Conservation (phyloP, 2,113 vertebrate genomes). For the Alaudala cheleensis region DNA sequence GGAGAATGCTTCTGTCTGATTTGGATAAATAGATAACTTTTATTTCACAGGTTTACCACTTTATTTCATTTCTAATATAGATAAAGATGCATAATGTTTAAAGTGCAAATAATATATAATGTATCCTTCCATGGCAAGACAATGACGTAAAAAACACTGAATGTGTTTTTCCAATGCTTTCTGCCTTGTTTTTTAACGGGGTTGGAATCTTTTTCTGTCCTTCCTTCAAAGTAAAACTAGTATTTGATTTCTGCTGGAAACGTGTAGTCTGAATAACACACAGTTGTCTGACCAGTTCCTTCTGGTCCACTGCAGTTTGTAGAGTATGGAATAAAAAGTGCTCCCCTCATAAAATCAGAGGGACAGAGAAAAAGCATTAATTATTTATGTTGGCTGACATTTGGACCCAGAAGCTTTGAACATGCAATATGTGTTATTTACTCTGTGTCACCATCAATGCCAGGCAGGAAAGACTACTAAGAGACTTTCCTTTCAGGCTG, state of each 20-base stretch:
- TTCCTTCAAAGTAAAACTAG: background rate
- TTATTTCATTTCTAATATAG: background rate
- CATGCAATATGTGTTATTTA: conserved; percentile 16
- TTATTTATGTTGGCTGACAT: conserved; percentile 14
- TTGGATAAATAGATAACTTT: background rate
- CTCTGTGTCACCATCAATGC: background rate
- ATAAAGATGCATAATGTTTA: background rate
- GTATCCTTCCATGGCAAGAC: background rate
- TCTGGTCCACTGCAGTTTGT: background rate
- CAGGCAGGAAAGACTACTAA: background rate
- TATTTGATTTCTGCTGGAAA: background rate
- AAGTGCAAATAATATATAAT: background rate
- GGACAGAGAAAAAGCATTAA: background rate
- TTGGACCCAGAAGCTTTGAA: conserved; percentile 39
- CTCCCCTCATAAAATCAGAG: background rate
- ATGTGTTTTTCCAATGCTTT: background rate
- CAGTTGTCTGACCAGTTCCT: background rate
- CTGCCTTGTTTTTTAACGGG: background rate
- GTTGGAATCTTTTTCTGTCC: background rate
- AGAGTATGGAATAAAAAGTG: background rate
- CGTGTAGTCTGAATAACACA: background rate
- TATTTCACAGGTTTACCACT: background rate
- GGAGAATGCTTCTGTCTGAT: background rate
- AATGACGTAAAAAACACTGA: background rate
- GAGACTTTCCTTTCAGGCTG: background rate